Base-by-base conservation (phyloP, 2,797 vertebrate genomes). In the Nasua narica region DNA sequence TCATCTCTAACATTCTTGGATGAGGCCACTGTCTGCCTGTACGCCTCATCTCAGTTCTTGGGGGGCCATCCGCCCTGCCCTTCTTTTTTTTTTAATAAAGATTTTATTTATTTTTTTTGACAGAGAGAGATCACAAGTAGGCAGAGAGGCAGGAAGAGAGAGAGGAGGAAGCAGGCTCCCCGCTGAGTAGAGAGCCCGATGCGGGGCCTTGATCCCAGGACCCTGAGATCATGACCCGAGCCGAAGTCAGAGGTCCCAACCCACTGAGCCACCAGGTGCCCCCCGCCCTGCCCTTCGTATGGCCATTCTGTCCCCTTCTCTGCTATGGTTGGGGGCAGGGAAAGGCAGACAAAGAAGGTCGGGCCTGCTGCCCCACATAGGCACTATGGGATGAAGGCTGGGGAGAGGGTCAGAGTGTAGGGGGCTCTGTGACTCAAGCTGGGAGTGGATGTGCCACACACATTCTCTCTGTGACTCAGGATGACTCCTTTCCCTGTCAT, bases 391-490 rank as follows among this genome's bases (percentile, higher is more conserved):
- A 0, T 48, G 81, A 83, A 83, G 79, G 29, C 8, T 56, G 90
- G 58, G 87, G 46, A 40, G 35, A n/a, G 8, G 76, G 37, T 16
- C 7, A 16, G 35, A 54, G 19, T 14, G 1, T n/a, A 35, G 7
- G 43, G 91, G 81, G 79, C 40, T 81, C 52, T 82, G 85, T 0
- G 1, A 32, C 70, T 85, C 23, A 90, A 16, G 62, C 56, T 8
- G 37, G 54, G 29, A 54, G 62, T 72, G 74, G 27, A 69, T 9
- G 5, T 29, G 81, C 12, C n/a, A 25, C 43, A 25, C 46, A 25
- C 60, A 35, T 3, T 76, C 46, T 91, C 14, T 79, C 95, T 70
- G 50, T 91, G 97, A 94, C 56, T 94, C 93, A 95, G 87, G 10
- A 11, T 27, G 58, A 1, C 52, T 82, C 40, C 40, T 87, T 70